Evolutionary conservation across 2,888 invertebrate genomes (phyloP).

Genomic region (Drosophila kambysellisi): DNA sequence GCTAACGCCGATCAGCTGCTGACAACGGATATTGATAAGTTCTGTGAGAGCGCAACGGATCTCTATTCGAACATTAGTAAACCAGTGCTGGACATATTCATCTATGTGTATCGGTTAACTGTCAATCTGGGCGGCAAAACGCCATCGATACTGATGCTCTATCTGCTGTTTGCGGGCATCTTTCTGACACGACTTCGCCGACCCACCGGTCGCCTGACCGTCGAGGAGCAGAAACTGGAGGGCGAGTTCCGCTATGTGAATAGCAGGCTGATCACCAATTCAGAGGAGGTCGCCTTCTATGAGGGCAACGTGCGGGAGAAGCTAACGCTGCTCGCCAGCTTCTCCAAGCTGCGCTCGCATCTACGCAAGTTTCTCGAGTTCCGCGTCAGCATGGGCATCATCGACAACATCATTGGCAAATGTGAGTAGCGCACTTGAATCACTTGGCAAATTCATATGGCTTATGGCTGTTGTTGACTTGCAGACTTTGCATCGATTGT

Average conservation of each 20-base stretch:
- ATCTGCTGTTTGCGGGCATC: constrained; percentile 94
- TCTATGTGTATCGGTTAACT: constrained; percentile 96
- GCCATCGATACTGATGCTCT: constrained; percentile 94
- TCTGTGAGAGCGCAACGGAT: constrained; percentile 97
- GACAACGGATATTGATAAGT: constrained; percentile 98
- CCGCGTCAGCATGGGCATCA: constrained; percentile 95
- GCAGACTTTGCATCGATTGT: constrained; percentile 97
- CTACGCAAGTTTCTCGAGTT: constrained; percentile 95
- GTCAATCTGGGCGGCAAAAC: constrained; percentile 94
- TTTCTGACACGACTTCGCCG: constrained; percentile 94
- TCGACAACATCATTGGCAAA: constrained; percentile 98
- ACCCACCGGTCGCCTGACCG: constrained; percentile 95
- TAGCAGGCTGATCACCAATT: constrained; percentile 97
- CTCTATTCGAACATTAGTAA: constrained; percentile 98
- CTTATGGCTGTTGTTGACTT: constrained; percentile 50
- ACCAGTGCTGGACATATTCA: constrained; percentile 96
- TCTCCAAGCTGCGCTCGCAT: constrained; percentile 94
- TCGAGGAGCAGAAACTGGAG: constrained; percentile 98
- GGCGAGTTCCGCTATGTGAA: constrained; percentile 99
- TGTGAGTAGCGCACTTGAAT: constrained; percentile 87
- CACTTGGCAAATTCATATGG: background rate
- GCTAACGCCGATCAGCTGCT: constrained; percentile 98
- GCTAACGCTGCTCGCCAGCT: constrained; percentile 93
- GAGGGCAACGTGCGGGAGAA: constrained; percentile 95
- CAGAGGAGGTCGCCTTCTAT: constrained; percentile 93